These are phyloP conservation scores for Zaprionus africanus DNA, from an alignment of 1,140 invertebrate species.

Conservation along the genomic window DNA sequence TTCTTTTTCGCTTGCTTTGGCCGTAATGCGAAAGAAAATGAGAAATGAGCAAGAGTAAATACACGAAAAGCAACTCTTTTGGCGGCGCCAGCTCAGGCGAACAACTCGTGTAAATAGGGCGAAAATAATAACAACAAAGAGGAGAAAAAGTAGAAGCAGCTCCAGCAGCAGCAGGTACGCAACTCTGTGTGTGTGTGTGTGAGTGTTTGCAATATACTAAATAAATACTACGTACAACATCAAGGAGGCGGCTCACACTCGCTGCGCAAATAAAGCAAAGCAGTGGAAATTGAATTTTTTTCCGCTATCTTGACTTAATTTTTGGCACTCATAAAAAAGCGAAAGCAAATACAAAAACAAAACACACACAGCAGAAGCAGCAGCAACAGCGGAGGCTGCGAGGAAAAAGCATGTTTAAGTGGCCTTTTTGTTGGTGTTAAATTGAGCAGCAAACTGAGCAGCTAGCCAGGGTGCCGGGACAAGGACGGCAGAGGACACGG, in stretches of 20 bases:
- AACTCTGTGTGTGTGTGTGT: conserved; percentile 7
- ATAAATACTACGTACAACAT: conserved; percentile 56
- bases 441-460: conserved; percentile 70
- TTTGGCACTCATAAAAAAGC: conserved; percentile 55
- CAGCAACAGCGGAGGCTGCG: neutral
- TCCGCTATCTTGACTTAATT: conserved; percentile 64
- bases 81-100: conserved; percentile 45
- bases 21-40: conserved; percentile 65
- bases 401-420: conserved; percentile 50
- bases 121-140: conserved; percentile 32
- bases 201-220: conserved; percentile 52
- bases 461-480: conserved; percentile 14
- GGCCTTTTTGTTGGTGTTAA: conserved; percentile 74
- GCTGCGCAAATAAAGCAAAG: conserved; percentile 47
- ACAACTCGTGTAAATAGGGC: conserved; percentile 58
- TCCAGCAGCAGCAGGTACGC: conserved; percentile 3
- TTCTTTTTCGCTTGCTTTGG: neutral
- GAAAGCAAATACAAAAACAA: conserved; percentile 22
- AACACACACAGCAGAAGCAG: neutral
- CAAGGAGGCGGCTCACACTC: conserved; percentile 6
- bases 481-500: neutral
- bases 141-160: conserved; percentile 18
- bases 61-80: conserved; percentile 52
- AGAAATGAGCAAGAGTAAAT: conserved; percentile 72
- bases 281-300: conserved; percentile 63